A percentile compares a stretch with the other conserved stretches of the same genome.
Conservation (phyloP, 1,140 invertebrate species). For the Saccostrea cuccullata region DNA sequence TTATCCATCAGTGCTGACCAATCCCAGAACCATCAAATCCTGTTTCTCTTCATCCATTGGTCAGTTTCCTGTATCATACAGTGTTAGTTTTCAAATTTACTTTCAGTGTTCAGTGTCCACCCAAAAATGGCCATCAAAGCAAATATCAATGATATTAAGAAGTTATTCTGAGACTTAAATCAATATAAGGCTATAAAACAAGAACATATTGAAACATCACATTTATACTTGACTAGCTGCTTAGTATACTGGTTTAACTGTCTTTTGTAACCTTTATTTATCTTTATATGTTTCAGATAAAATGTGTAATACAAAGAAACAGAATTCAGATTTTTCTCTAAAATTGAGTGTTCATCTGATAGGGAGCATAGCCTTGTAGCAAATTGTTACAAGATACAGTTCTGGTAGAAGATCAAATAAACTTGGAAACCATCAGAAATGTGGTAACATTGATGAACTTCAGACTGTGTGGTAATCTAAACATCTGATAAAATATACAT, state of each 20-base stretch:
- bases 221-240: too few relatives aligned
- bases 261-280: too few relatives aligned
- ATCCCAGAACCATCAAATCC: neutral
- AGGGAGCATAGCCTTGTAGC: too few relatives aligned
- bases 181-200: too few relatives aligned
- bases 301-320: too few relatives aligned
- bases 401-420: too few relatives aligned
- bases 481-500: slow-evolving; percentile 3
- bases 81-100: neutral
- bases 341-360: too few relatives aligned
- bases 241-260: too few relatives aligned
- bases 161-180: neutral
- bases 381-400: too few relatives aligned
- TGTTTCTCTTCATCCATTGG: neutral
- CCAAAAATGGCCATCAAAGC: neutral
- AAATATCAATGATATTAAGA: neutral
- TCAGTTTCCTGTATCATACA: neutral
- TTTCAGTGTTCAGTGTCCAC: neutral
- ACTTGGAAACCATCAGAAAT: neutral
- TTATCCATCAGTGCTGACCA: neutral
- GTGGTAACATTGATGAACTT: neutral
- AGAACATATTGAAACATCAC: too few relatives aligned
- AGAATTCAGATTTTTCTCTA: too few relatives aligned
- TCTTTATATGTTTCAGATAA: too few relatives aligned
- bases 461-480: neutral